Conservation (phyloP, 2,888 invertebrate genomes). For the Eupsilia transversa region DNA sequence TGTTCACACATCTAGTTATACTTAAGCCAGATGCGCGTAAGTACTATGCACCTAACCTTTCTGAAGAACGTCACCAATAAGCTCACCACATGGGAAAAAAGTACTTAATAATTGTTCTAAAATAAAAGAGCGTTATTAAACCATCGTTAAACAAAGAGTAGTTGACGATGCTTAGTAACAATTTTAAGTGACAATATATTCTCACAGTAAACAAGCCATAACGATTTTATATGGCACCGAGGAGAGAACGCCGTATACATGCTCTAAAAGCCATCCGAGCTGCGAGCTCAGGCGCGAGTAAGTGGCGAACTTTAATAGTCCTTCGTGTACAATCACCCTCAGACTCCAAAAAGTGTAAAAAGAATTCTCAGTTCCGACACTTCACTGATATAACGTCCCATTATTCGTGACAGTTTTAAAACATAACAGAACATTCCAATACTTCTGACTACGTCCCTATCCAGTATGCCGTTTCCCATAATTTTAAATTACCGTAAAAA, state of each 20-base stretch:
- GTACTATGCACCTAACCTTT: neutral
- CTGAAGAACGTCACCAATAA: neutral
- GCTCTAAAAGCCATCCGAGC: constrained; percentile 66
- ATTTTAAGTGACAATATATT: constrained; percentile 49
- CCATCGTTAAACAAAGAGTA: constrained; percentile 12
- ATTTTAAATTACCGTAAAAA: constrained; percentile 54
- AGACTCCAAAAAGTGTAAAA: constrained; percentile 56
- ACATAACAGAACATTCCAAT: constrained; percentile 28
- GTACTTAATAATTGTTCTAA: neutral
- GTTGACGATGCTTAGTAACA: constrained; percentile 3
- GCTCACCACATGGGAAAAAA: neutral
- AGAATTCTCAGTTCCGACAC: constrained; percentile 63
- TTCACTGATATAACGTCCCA: constrained; percentile 49
- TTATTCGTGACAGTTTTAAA: neutral
- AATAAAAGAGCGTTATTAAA: constrained; percentile 12
- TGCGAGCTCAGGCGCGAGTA: constrained; percentile 73
- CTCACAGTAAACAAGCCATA: constrained; percentile 55
- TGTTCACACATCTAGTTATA: no score
- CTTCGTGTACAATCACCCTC: constrained; percentile 68
- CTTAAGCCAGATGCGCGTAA: neutral
- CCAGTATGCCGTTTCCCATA: constrained; percentile 35
- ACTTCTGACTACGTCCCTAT: constrained; percentile 44
- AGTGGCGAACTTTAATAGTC: constrained; percentile 76
- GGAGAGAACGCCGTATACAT: constrained; percentile 49
- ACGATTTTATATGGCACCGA: constrained; percentile 60